Evolutionary conservation across 2,888 invertebrate species (phyloP), one percentile per base, ranked within the genome.

Genomic region (Mactromeris polynyma): DNA sequence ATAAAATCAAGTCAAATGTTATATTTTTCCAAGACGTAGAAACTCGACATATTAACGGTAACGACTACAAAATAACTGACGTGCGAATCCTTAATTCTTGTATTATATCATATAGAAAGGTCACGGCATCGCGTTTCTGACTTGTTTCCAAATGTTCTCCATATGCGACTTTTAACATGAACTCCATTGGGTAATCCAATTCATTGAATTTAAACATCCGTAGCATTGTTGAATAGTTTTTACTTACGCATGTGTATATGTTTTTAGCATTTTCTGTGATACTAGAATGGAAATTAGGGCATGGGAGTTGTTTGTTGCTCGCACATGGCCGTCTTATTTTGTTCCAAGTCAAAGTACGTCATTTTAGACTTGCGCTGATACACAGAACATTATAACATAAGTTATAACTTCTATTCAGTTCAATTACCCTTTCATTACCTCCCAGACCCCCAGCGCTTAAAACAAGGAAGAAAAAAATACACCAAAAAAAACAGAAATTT

Each of bases 51-150:
- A 33, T 33, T 36, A 36, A 14, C 36, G 17, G 0, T 73, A 11
- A 33, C 36, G 36, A 14, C 73, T 17, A 11, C 73, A 17, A 73
- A 58, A 73, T 73, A 73, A 33, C 73, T 36, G 36, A 36, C 73
- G 31, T 73, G 26, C 19, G 73, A 36, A 36, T 19, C 36, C 19
- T 73, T 73, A 33, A 19, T 73, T 26, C 58, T 2, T 26, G 26
- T 64, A 6, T 64, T 64, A 64, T 64, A 64, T 26, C n/a, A 33
- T 33, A 17, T 19, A 14, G 31, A 33, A 33, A 81, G 81, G 81
- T 81, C 81, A 33, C 9, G 54, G 33, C 81, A 51, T 81, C 51
- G 21, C 42, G 33, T n/a, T 81, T 81, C 54, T 81, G 81, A 81
- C 11, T 46, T 2, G 0, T 33, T 21, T 81, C 81, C 81, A 81